Evolutionary conservation across 2,888 invertebrate species (phyloP), one percentile per base, ranked within the genome.

Genomic region (Trissolcus japonicus): DNA sequence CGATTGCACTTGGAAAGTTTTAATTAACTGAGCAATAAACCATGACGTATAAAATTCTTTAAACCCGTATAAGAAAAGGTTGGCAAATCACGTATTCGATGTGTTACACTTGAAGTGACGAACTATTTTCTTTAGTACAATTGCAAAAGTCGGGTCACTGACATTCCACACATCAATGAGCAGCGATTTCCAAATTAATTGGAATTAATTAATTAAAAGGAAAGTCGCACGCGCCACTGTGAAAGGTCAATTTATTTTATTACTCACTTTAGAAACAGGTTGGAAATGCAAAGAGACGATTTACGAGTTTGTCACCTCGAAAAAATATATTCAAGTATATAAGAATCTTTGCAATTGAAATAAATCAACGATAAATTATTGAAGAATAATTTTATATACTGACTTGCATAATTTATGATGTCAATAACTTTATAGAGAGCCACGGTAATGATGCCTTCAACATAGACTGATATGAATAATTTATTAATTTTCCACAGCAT

Each of bases 401-500:
- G 19, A 19, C 19, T 51, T 19, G 19, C 19, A 16, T 40, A 6
- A 19, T 17, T 69, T 35, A 35, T 35, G 35, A 35, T 35, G 35
- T 35, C 35, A 35, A 11, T 35, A 35, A 35, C 35, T 35, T 35
- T 35, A 25, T 25, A 25, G 25, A 7, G 11, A 35, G 35, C 11
- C 9, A 11, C 35, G 2, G 7, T 9, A 35, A 35, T 35, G 35
- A 35, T 35, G 35, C 35, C 1, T 35, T 11, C 35, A 35, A 35
- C 35, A 35, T 9, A 9, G 35, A 9, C 9, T 35, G 46, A 46
- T 25, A 25, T 35, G 35, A 35, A 35, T 35, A 35, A 35, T 11
- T 35, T 9, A 35, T 35, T 7, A 1, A 35, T 35, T 35, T 35
- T 68, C n/a, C 78, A 41, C 65, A 88, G 88, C 61, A 72, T 80